Conservation (phyloP, 2,797 vertebrate genomes). For the Heliangelus exortis region DNA sequence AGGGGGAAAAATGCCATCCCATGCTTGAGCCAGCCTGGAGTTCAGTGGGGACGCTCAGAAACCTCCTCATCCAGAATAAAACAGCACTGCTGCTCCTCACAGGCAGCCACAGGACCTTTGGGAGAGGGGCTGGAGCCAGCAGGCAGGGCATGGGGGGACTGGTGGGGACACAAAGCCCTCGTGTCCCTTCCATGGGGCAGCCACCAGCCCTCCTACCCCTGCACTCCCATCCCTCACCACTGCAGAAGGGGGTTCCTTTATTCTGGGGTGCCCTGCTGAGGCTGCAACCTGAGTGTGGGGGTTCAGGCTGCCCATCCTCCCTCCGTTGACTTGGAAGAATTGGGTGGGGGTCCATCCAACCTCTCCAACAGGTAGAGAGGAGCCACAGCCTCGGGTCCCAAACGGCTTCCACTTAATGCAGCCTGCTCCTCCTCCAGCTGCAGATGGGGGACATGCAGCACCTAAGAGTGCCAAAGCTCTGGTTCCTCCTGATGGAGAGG, state of each 20-base stretch:
- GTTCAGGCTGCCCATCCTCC: too few species aligned
- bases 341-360: fast-evolving
- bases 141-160: fast-evolving
- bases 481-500: neutral
- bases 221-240: fast-evolving
- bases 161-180: neutral
- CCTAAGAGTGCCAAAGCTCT: fast-evolving
- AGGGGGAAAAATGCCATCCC: constrained; percentile 42
- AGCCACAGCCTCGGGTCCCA: fast-evolving
- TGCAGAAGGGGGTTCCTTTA: neutral
- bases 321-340: neutral
- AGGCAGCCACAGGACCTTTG: neutral
- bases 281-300: neutral
- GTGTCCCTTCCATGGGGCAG: neutral
- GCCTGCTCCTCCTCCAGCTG: fast-evolving
- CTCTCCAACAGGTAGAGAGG: fast-evolving
- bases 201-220: fast-evolving
- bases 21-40: neutral
- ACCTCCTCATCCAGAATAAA: neutral
- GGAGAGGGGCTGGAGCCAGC: neutral
- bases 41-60: neutral
- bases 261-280: too few species aligned
- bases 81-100: neutral
- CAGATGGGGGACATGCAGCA: neutral
- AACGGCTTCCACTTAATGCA: neutral